Evolutionary conservation across 1,140 invertebrate species (phyloP), one percentile per base, ranked within the genome.

Genomic region (Drosophila biarmipes): DNA sequence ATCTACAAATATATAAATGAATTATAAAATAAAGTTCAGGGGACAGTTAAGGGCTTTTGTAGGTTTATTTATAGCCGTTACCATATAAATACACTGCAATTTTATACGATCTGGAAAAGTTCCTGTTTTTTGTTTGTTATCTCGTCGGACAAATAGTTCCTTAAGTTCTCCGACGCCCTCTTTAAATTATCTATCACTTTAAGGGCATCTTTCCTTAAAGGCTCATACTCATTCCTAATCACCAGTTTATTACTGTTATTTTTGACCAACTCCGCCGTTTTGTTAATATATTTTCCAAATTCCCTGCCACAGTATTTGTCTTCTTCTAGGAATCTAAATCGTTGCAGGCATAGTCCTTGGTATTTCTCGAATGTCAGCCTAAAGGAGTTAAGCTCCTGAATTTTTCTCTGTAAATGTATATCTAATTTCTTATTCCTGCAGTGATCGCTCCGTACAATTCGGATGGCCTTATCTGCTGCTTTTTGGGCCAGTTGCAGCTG

Each of bases 381-480:
- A 4, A 78, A 74, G 1, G 74, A 82, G 12, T 82, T 57, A 6
- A 82, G 12, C 12, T 63, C 4, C 11, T 64, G 37, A 3, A 80
- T 38, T 0, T 35, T 21, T 0, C 14, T 61, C 11, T 71, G 52
- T 21, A 82, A 1, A 0, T 17, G 15, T 4, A 5, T 19, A 11
- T 17, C 34, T 2, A 15, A 17, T 24, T 48, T 21, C 29, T 38
- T 43, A 2, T 74, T 49, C 4, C 24, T 48, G 11, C 40, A 59
- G 0, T 74, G 17, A 0, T 8, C 4, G 2, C 27, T 8, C 2
- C 31, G 52, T 0, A 69, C 21, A 6, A 40, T 8, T 21, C 52
- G 43, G 5, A 63, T 6, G 2, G 46, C 51, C 2, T 31, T 11
- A 29, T 64, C 54, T 0, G 52, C 24, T 1, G 62, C 52, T 5